Base-by-base conservation (phyloP, 2,888 invertebrate species). In the Spilarctia lutea region DNA sequence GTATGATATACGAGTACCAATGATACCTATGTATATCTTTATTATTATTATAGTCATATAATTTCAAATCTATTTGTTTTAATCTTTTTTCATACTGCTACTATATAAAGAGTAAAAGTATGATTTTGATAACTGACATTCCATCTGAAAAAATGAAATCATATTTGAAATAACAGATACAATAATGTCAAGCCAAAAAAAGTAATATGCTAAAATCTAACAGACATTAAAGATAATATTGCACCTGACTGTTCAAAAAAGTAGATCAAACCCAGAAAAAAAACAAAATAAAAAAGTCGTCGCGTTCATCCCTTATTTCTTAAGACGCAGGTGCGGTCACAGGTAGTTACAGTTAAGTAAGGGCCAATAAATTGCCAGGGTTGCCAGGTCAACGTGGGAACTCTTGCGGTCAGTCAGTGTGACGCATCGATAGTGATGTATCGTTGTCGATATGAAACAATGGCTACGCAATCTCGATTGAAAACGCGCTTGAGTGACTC, bases 301-400 rank as follows among this genome's bases (percentile, higher is more conserved):
- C 20, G 24, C 68, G 73, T 81, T 60, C 92, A 94, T 80, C 94
- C 94, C 94, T 94, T 85, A 79, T 88, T 91, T 86, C 92, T 94
- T 91, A 91, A 92, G 92, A 90, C 86, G 90, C 95, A 95, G 94
- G 94, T 94, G 94, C 91, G 93, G 92, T 92, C 93, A 92, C 93
- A 94, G 92, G 93, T 92, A 94, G 93, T 92, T 90, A 89, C 89
- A 87, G 86, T 90, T 88, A 91, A 92, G 91, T 84, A 83, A 88
- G 92, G 93, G 90, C 92, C 91, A 91, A 95, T 95, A 94, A 96
- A 94, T 95, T 92, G 93, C 91, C 68, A 76, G 83, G 92, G 93
- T 92, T 76, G 76, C 73, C 94, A 92, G 94, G 95, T 96, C 95
- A 94, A 87, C 94, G 95, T 95, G 95, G 95, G 95, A 96, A 95